Evolutionary conservation across 2,888 invertebrate genomes (phyloP).

Genomic region (Aleiodes testaceus): DNA sequence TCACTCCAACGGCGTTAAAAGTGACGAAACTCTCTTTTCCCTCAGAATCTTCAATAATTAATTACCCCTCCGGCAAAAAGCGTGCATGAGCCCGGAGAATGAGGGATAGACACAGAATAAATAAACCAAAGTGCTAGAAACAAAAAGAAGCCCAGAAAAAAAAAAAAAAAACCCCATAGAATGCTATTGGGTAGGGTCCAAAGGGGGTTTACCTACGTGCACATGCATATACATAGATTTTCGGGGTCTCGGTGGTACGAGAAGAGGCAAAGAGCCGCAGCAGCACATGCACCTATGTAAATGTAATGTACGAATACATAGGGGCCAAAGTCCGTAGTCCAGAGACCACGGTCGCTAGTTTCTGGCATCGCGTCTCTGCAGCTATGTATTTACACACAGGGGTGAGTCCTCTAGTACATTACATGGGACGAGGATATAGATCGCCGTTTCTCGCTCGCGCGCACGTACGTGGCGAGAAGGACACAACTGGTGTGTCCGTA

Average conservation of each 20-base stretch:
- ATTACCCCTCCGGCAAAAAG: too few species aligned
- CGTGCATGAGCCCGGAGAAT: too few species aligned
- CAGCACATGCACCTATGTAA: constrained; percentile 3
- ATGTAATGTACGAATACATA: constrained; percentile 3
- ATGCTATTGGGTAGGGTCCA: constrained; percentile 6
- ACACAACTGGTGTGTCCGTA: constrained; percentile 9
- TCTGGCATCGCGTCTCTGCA: constrained; percentile 55
- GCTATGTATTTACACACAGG: constrained; percentile 66
- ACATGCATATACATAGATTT: constrained; percentile 47
- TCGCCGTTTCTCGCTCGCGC: constrained; percentile 46
- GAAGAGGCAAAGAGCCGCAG: background rate
- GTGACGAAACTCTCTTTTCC: too few species aligned
- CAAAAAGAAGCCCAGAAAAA: background rate
- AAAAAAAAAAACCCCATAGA: background rate
- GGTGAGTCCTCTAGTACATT: constrained; percentile 60
- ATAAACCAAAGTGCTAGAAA: background rate
- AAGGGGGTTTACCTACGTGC: constrained; percentile 42
- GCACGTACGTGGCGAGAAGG: constrained; percentile 41
- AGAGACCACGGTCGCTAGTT: constrained; percentile 11
- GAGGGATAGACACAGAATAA: too few species aligned
- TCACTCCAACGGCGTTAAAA: too few species aligned
- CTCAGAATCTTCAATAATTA: too few species aligned
- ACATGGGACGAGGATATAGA: constrained; percentile 49
- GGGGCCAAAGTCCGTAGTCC: constrained; percentile 1
- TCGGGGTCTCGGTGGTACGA: constrained; percentile 23